Conservation (phyloP, 2,113 vertebrate genomes). For the Zosterops borbonicus region DNA sequence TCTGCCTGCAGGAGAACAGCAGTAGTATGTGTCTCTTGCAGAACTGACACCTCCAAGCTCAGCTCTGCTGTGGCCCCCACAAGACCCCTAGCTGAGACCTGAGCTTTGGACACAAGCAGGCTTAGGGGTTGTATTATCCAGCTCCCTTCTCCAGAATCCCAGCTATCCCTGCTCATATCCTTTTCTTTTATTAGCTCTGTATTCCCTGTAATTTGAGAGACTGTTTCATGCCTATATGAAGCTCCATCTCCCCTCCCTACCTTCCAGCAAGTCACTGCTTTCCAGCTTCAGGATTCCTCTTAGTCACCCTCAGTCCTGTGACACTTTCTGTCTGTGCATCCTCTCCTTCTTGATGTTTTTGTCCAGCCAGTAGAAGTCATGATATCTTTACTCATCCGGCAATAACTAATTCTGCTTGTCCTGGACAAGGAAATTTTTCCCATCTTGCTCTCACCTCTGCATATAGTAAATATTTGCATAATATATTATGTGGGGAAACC, state of each 20-base stretch:
- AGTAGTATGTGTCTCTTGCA: background rate
- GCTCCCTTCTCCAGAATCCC: background rate
- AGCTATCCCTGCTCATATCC: background rate
- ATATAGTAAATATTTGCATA: conserved; percentile 46
- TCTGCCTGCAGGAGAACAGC: background rate
- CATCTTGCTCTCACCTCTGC: background rate
- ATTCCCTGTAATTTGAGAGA: background rate
- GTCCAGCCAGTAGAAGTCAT: background rate
- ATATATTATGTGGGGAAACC: conserved; percentile 22
- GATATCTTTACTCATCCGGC: background rate
- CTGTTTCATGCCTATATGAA: background rate
- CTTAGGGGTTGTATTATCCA: background rate
- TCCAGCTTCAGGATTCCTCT: background rate
- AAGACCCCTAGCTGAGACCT: background rate
- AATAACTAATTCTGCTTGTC: background rate
- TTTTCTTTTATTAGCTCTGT: background rate
- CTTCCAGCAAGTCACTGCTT: background rate
- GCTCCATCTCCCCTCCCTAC: background rate
- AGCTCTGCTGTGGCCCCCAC: accelerated
- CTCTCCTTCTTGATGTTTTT: background rate
- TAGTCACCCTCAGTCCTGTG: background rate
- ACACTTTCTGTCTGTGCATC: background rate
- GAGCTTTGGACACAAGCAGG: background rate
- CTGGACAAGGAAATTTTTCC: background rate
- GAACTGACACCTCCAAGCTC: no score